Evolutionary conservation across 2,113 vertebrate species (phyloP).

Genomic region (Redunca redunca): DNA sequence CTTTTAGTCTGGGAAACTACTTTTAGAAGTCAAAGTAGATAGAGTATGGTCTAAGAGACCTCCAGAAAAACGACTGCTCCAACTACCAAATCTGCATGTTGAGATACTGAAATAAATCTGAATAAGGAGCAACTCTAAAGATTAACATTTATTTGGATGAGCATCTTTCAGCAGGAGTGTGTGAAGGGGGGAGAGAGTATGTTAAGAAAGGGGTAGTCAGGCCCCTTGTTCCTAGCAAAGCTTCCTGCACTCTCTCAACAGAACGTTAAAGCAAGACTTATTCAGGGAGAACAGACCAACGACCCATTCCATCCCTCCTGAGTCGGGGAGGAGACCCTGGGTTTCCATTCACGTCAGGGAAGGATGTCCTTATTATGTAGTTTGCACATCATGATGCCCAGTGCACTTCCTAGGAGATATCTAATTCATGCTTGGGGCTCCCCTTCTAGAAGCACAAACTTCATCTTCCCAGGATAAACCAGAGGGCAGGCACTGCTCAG

Average conservation of each 20-base stretch:
- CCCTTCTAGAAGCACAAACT: neutral
- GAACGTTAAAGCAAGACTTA: neutral
- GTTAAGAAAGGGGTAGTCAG: neutral
- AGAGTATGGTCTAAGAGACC: neutral
- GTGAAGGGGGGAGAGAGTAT: neutral
- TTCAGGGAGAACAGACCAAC: neutral
- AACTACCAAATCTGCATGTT: rapidly evolving
- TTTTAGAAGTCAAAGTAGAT: neutral
- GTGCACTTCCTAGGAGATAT: neutral
- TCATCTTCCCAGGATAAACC: rapidly evolving
- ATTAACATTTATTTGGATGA: neutral
- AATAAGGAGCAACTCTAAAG: neutral
- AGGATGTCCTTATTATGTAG: neutral
- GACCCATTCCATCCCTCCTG: neutral
- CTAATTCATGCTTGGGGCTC: neutral
- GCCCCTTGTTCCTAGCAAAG: neutral
- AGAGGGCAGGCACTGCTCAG: rapidly evolving
- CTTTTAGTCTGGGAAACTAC: neutral
- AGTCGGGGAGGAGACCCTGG: neutral
- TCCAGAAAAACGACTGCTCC: neutral
- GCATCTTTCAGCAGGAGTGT: neutral
- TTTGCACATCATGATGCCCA: neutral
- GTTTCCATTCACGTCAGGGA: neutral
- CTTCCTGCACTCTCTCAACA: neutral
- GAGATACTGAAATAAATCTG: neutral